phyloP scores from a whole-genome alignment of 2,888 invertebrate genomes.

The Archaeoteleia sp. region DNA sequence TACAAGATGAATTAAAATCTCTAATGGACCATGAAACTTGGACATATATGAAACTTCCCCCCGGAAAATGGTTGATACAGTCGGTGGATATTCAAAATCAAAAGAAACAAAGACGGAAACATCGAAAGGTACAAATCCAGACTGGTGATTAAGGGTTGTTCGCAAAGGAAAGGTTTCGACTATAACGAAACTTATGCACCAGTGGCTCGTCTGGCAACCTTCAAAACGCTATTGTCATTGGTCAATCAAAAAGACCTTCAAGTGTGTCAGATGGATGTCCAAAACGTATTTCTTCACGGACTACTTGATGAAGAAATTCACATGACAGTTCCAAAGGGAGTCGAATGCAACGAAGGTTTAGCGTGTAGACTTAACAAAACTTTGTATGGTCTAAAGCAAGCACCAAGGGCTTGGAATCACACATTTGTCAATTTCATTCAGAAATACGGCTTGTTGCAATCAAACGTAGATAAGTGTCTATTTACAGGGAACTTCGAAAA shows the following conservation, averaged over 20 bases:
- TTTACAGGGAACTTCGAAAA: not conserved
- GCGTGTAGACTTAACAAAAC: conserved; percentile 57
- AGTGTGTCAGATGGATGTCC: conserved; percentile 63
- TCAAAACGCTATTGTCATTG: too few relatives aligned
- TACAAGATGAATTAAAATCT: conserved; percentile 29
- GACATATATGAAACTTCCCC: conserved; percentile 11
- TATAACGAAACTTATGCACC: conserved; percentile 61
- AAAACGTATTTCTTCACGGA: conserved; percentile 62
- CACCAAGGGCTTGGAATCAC: conserved; percentile 60
- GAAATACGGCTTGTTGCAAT: conserved; percentile 37
- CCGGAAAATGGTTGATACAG: conserved; percentile 23
- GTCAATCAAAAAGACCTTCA: too few relatives aligned
- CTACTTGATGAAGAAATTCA: conserved; percentile 57
- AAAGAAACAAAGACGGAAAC: conserved; percentile 40
- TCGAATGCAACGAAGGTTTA: conserved; percentile 5
- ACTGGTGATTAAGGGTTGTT: conserved; percentile 57
- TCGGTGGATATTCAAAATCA: conserved; percentile 54
- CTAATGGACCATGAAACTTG: conserved; percentile 36
- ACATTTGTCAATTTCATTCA: conserved; percentile 52
- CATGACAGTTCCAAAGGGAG: conserved; percentile 47
- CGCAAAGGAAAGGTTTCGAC: conserved; percentile 57
- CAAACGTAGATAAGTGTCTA: conserved; percentile 12
- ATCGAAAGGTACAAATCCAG: conserved; percentile 58
- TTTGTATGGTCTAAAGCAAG: conserved; percentile 64
- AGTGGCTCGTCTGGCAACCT: too few relatives aligned